Base-by-base conservation (phyloP, 2,113 vertebrate genomes). In the Vombatus ursinus region DNA sequence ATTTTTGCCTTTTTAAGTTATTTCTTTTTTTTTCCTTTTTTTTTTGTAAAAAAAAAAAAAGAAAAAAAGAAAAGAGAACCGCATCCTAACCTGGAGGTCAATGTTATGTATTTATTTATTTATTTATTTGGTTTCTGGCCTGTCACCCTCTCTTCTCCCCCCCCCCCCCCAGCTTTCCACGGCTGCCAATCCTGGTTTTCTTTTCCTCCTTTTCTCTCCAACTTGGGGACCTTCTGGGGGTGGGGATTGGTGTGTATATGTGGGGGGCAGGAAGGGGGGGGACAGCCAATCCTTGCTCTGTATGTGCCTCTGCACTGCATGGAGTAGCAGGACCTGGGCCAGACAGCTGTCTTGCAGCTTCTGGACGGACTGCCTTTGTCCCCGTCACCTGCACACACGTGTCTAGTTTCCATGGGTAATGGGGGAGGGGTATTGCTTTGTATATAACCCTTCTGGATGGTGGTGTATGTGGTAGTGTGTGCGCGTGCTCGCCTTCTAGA, bases 41-140 rank as follows among this genome's bases (percentile, higher is more conserved):
- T 50, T 92, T 94, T 51, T n/a, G n/a, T n/a, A n/a, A n/a, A n/a
- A n/a, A n/a, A n/a, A n/a, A n/a, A n/a, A n/a, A n/a, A n/a, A n/a
- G n/a, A n/a, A n/a, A n/a, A n/a, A 84, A 84, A 44, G 8, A 68
- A 68, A 25, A 98, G 97, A 97, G 94, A 96, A 97, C 95, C 93
- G 89, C 94, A 92, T 98, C 98, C 97, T 97, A 98, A 98, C 97
- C 91, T 61, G 96, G 96, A 98, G 97, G 98, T 93, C 98, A 94
- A 98, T 91, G 96, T 98, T 99, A 99, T 99, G 99, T 99, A 99
- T 99, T 99, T 99, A 99, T 99, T 99, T 99, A 99, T 99, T 98
- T 98, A 98, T 98, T 98, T 96, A n/a, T 95, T 98, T 98, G 99
- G 98, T 98, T 98, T 96, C 95, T 44, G 96, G 97, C 98, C 98